Evolutionary conservation across 2,888 invertebrate genomes (phyloP), one percentile per base, ranked within the genome.

Genomic region (Parelbella ahira): DNA sequence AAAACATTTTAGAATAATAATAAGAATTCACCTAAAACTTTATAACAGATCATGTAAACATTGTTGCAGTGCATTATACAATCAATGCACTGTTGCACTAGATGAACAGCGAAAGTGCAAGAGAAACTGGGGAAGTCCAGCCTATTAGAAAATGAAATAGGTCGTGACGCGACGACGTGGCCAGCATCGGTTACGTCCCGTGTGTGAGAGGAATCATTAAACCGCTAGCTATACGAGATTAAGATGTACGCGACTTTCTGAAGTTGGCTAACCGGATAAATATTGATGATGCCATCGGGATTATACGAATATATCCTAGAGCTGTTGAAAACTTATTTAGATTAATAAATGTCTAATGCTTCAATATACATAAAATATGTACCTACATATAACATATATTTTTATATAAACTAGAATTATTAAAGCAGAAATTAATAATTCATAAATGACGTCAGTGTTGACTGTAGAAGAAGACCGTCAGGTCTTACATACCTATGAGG

Each of bases 101-200:
- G 41, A 41, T 29, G 51, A 54, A 66, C 32, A 63, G 54, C 55
- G 63, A 60, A 56, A 58, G 58, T 59, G 41, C 45, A 46, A 57
- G 60, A 62, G 50, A 55, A 51, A 68, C 69, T 63, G 56, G 61
- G 61, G 46, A 70, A 73, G 70, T 69, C 68, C 65, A 60, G 48
- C 46, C 50, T 52, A 47, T 46, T 52, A 52, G 56, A 53, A 54
- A 54, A 56, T 56, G 52, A 52, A 54, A 56, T 58, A 51, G 53
- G 53, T 56, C 50, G 54, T 48, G 51, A 50, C 44, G 48, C 51
- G 53, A 13, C 25, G 28, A 54, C 54, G 51, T 50, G 53, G 44
- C 45, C 45, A 42, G 56, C 20, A 33, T 36, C 33, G 34, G 11
- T 25, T 33, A 25, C 21, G 34, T 34, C 27, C 27, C 24, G 20